Conservation (phyloP, 2,797 vertebrate species). For the Gallinago solitaria region DNA sequence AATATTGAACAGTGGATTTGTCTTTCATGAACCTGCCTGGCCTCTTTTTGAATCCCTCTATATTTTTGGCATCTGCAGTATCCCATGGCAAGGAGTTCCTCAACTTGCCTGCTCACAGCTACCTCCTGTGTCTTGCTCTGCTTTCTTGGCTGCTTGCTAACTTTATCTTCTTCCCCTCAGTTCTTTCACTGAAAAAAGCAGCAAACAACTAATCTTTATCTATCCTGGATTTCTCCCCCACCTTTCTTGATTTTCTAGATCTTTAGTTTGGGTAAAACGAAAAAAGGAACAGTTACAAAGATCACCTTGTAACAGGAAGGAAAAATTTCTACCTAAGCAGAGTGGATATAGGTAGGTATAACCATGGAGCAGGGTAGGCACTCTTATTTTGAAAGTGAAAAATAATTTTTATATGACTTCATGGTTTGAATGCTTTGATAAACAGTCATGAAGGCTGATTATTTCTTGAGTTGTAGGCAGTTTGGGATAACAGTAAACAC, state of each 20-base stretch:
- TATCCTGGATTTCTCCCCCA: accelerated
- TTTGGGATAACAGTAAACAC: neutral
- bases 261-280: neutral
- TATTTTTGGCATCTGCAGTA: neutral
- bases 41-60: neutral
- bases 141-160: neutral
- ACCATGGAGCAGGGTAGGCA: neutral
- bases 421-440: neutral
- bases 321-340: neutral
- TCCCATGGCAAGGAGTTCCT: neutral
- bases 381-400: neutral
- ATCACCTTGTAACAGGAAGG: neutral
- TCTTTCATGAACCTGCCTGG: neutral
- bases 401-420: neutral
- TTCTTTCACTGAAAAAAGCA: neutral
- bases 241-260: neutral
- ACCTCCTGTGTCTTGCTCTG: neutral
- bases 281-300: neutral
- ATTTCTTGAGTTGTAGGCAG: neutral
- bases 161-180: neutral
- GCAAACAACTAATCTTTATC: neutral
- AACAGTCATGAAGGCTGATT: neutral
- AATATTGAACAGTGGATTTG: neutral
- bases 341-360: neutral
- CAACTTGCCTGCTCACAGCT: neutral